Evolutionary conservation across 37 sponge, comb jelly and placozoan species (phyloP).

Genomic region (Spongilla lacustris): DNA sequence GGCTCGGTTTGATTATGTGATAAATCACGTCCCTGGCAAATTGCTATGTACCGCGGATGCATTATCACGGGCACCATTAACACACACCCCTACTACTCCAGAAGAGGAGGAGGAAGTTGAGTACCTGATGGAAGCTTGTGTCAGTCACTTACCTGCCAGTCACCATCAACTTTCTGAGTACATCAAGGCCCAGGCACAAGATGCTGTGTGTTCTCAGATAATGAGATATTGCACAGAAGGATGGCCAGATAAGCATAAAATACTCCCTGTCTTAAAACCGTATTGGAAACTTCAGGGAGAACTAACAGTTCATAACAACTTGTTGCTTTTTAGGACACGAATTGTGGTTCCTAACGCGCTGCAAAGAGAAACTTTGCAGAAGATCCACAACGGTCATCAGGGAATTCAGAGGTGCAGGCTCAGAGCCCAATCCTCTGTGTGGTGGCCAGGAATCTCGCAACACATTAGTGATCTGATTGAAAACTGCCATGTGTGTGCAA

Average conservation of each 20-base stretch:
- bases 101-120: slow-evolving; percentile 3
- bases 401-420: slow-evolving; percentile 21
- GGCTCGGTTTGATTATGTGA: not conserved
- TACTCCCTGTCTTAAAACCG: not conserved
- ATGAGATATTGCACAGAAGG: slow-evolving; percentile 28
- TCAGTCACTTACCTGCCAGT: slow-evolving; percentile 10
- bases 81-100: not conserved
- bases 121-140: not conserved
- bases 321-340: slow-evolving; percentile 13
- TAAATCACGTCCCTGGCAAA: slow-evolving; percentile 28
- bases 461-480: slow-evolving; percentile 23
- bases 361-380: slow-evolving; percentile 17
- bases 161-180: not conserved
- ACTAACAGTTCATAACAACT: slow-evolving; percentile 5
- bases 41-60: slow-evolving; percentile 38
- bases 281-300: slow-evolving; percentile 29
- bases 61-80: slow-evolving; percentile 26
- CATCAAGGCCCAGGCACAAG: slow-evolving; percentile 36
- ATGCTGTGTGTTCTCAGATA: not conserved
- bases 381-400: slow-evolving; percentile 45
- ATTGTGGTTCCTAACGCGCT: slow-evolving; percentile 40
- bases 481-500: slow-evolving; percentile 26
- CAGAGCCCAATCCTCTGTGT: slow-evolving; percentile 19
- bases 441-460: slow-evolving; percentile 39
- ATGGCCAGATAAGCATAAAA: slow-evolving; percentile 15